Evolutionary conservation across 2,797 vertebrate species (phyloP).

Genomic region (Pseudochirops corinnae): DNA sequence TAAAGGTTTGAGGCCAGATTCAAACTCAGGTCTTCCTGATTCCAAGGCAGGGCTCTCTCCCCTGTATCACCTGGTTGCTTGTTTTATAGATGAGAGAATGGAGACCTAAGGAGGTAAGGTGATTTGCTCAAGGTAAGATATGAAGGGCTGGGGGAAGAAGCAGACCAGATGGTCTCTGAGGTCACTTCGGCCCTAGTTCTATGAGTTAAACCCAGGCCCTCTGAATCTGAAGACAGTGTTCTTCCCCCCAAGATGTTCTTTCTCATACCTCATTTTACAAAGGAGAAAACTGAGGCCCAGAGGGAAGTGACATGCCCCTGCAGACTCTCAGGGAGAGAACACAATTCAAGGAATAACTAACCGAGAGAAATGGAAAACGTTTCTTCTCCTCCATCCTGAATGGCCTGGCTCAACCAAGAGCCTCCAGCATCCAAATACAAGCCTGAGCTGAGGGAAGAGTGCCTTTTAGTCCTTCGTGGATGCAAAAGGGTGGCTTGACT

Average conservation of each 20-base stretch:
- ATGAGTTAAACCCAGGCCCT: not conserved
- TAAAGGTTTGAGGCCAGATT: not conserved
- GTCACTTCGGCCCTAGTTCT: not conserved
- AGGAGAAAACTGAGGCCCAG: not conserved
- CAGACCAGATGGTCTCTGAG: not conserved
- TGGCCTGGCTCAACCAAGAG: not conserved
- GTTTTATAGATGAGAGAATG: not conserved
- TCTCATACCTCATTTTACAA: not conserved
- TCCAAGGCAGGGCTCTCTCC: not conserved
- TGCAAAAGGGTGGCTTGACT: too few relatives aligned
- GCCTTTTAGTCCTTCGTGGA: accelerated
- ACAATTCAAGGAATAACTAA: not conserved
- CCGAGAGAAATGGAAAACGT: not conserved
- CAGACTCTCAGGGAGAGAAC: not conserved
- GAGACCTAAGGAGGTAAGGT: not conserved
- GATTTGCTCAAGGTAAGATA: not conserved
- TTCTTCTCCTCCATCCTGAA: not conserved
- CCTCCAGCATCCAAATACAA: not conserved
- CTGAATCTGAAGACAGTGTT: not conserved
- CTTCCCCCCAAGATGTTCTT: not conserved
- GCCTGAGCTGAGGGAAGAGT: not conserved
- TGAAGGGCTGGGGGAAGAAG: not conserved
- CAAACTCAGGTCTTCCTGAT: not conserved
- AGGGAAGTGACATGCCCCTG: not conserved
- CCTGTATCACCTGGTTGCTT: not conserved